A percentile compares a stretch with the other conserved stretches of the same genome.
These are phyloP conservation scores for Perca fluviatilis DNA, from an alignment of 2,113 vertebrate genomes.

Conservation along the genomic window DNA sequence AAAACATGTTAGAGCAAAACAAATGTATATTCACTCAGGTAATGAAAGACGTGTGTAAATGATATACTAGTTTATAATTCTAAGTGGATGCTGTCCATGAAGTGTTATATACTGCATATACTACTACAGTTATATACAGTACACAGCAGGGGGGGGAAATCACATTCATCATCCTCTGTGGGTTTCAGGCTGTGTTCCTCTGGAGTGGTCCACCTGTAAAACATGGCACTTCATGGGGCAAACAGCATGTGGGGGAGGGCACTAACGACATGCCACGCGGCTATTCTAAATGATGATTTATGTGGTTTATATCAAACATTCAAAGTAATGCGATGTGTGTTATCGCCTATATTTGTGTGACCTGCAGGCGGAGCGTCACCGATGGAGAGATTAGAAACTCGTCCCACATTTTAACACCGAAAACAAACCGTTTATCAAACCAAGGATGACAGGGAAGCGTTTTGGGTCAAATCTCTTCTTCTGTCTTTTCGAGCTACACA, in stretches of 20 bases:
- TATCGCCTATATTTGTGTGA: slow-evolving; percentile 8
- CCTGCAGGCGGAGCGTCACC: slow-evolving; percentile 43
- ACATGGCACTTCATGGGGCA: slow-evolving; percentile 7
- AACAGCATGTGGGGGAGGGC: not conserved
- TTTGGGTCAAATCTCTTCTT: not conserved
- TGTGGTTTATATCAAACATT: slow-evolving; percentile 17
- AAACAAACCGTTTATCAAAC: slow-evolving; percentile 19
- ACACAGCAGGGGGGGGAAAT: not conserved
- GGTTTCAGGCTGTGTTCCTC: slow-evolving; percentile 36
- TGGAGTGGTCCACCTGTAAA: slow-evolving; percentile 30
- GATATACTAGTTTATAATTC: too few species aligned
- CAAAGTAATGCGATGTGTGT: not conserved
- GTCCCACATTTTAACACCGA: slow-evolving; percentile 23
- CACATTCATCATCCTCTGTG: slow-evolving; percentile 20
- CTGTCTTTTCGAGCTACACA: not conserved
- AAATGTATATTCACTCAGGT: too few species aligned
- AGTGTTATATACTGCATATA: not conserved
- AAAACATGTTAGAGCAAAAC: too few species aligned
- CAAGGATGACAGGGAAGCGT: not conserved
- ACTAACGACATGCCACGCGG: not conserved
- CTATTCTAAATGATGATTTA: slow-evolving; percentile 43
- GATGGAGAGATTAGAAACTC: slow-evolving; percentile 50
- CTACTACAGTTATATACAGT: not conserved
- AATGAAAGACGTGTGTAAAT: too few species aligned
- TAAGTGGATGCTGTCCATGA: not conserved